A percentile compares a stretch with the other conserved stretches of the same genome.
Evolutionary conservation across 2,113 vertebrate genomes (phyloP).

Genomic region (Neolamprologus fasciatus): DNA sequence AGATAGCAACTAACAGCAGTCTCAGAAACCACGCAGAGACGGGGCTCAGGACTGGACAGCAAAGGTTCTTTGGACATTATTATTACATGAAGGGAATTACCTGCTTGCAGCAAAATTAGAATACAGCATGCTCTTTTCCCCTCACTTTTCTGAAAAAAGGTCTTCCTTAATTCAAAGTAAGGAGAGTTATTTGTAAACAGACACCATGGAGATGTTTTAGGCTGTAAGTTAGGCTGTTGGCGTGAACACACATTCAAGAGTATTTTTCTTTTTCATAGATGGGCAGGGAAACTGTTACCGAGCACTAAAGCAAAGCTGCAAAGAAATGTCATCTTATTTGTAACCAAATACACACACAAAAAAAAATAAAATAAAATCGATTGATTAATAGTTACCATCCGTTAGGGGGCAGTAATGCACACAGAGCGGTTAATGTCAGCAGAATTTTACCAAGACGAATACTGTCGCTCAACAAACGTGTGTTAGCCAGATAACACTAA

Average conservation of each 20-base stretch:
- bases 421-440: background rate
- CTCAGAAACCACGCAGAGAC: background rate
- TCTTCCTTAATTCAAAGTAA: background rate
- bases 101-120: background rate
- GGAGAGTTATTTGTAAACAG: background rate
- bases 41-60: background rate
- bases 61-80: background rate
- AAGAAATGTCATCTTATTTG: background rate
- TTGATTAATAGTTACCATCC: background rate
- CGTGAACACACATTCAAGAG: background rate
- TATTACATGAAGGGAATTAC: background rate
- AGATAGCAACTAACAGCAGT: background rate
- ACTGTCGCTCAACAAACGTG: background rate
- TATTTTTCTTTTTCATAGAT: background rate
- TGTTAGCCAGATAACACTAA: background rate
- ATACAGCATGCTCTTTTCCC: background rate
- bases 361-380: accelerated
- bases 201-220: background rate
- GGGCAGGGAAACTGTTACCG: background rate
- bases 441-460: background rate
- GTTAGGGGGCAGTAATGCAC: slow-evolving; percentile 4
- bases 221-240: background rate
- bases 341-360: background rate
- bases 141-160: background rate
- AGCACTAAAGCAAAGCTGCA: background rate